Evolutionary conservation across 2,113 vertebrate genomes (phyloP).

Genomic region (Ranitomeya variabilis): DNA sequence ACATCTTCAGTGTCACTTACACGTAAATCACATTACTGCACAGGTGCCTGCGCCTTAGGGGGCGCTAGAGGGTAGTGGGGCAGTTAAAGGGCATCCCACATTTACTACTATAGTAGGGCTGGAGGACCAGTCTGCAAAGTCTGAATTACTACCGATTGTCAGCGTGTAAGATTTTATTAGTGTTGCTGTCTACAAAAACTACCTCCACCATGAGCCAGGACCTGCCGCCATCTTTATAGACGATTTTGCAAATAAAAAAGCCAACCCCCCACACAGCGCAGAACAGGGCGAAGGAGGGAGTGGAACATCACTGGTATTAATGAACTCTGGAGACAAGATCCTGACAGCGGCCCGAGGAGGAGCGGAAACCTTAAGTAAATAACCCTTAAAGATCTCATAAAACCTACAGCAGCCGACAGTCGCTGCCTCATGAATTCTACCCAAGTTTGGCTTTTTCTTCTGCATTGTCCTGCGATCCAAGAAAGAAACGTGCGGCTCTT

Average conservation of each 20-base stretch:
- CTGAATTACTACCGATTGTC: background rate
- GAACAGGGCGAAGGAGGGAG: background rate
- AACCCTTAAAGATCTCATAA: constrained; percentile 13
- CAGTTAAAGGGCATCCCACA: too few species aligned
- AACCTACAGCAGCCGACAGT: background rate
- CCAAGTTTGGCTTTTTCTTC: constrained; percentile 31
- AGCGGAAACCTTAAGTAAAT: constrained; percentile 21
- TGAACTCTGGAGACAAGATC: constrained; percentile 20
- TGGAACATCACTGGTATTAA: background rate
- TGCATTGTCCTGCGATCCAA: background rate
- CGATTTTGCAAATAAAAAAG: background rate
- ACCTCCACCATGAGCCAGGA: background rate
- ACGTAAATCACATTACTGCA: too few species aligned
- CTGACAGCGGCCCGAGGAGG: background rate
- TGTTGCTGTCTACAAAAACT: background rate
- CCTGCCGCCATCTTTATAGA: constrained; percentile 22
- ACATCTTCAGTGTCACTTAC: too few species aligned
- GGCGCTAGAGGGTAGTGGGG: too few species aligned
- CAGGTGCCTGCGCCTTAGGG: too few species aligned
- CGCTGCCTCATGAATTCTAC: background rate
- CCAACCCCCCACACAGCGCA: background rate
- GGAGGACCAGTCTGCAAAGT: too few species aligned
- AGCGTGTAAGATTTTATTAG: background rate
- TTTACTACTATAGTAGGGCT: background rate
- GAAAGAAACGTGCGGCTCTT: background rate